A percentile compares a stretch with the other conserved stretches of the same genome.
These are phyloP conservation scores for Sphenopsis melanotis DNA, from an alignment of 2,797 vertebrate species.

Conservation along the genomic window DNA sequence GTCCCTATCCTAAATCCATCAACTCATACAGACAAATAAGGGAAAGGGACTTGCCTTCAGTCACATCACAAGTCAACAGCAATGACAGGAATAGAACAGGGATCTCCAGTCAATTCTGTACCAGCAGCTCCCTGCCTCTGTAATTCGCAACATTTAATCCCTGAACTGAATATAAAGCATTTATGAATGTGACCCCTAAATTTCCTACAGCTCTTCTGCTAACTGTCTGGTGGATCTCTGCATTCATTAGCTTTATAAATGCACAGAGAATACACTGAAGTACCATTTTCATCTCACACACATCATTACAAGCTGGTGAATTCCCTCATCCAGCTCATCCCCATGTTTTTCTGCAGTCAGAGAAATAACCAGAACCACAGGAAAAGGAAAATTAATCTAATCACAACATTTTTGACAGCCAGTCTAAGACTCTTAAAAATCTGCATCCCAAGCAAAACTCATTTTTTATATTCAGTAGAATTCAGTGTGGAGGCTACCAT, in stretches of 20 bases:
- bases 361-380: not conserved
- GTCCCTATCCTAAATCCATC: not conserved
- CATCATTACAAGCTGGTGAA: not conserved
- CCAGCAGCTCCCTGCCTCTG: not conserved
- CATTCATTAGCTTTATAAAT: conserved; percentile 39
- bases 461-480: not conserved
- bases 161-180: not conserved
- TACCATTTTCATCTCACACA: not conserved
- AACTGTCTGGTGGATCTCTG: not conserved
- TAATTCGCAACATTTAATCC: not conserved
- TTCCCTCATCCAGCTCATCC: conserved; percentile 15
- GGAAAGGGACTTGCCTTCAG: not conserved
- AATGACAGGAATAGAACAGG: not conserved
- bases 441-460: not conserved
- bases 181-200: conserved; percentile 35
- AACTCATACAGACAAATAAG: not conserved
- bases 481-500: not conserved
- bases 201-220: not conserved
- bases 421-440: not conserved
- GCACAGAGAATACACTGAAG: conserved; percentile 7
- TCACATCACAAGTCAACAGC: not conserved
- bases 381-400: not conserved
- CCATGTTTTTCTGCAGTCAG: not conserved
- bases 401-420: not conserved
- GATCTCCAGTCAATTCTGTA: not conserved